Percentiles rank a stretch among this genome's conserved stretches.
phyloP scores from a whole-genome alignment of 2,797 vertebrate species.

The Lacerta viridis region DNA sequence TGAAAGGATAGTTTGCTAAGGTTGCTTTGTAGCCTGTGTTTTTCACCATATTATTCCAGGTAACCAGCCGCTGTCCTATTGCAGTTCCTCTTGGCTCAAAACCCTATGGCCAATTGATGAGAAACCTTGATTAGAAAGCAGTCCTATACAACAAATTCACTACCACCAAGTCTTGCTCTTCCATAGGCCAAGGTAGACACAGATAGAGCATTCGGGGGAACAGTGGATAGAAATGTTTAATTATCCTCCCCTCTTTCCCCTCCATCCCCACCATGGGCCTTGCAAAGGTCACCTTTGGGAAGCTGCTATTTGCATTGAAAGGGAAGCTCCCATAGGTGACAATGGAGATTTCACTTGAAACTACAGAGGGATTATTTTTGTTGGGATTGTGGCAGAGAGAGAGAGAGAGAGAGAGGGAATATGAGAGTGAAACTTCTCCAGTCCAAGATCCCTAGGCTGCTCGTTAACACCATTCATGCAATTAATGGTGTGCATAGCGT shows the following conservation, averaged over 20 bases:
- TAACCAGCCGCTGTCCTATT: slow-evolving; percentile 96
- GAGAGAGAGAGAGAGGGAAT: too few relatives aligned
- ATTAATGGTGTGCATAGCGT: not conserved
- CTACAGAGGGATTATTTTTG: not conserved
- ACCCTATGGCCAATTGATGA: slow-evolving; percentile 83
- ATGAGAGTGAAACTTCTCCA: too few relatives aligned
- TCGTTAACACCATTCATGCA: not conserved
- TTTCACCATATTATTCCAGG: slow-evolving; percentile 99
- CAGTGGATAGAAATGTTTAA: not conserved
- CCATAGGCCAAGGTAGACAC: not conserved
- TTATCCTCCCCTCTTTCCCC: not conserved
- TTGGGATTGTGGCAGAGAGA: not conserved
- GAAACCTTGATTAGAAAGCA: slow-evolving; percentile 63
- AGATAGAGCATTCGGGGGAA: not conserved
- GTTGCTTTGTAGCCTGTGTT: slow-evolving; percentile 99
- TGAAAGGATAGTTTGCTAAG: slow-evolving; percentile 97
- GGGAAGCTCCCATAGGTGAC: not conserved
- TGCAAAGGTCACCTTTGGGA: not conserved
- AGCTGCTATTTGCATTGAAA: not conserved
- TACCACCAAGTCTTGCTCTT: not conserved
- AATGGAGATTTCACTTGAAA: not conserved
- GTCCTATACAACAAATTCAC: not conserved
- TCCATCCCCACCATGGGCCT: not conserved
- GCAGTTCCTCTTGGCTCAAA: slow-evolving; percentile 98
- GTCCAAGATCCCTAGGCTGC: not conserved